phyloP scores from a whole-genome alignment of 53 echinoderm and acorn worm genomes.

The Glandiceps talaboti region DNA sequence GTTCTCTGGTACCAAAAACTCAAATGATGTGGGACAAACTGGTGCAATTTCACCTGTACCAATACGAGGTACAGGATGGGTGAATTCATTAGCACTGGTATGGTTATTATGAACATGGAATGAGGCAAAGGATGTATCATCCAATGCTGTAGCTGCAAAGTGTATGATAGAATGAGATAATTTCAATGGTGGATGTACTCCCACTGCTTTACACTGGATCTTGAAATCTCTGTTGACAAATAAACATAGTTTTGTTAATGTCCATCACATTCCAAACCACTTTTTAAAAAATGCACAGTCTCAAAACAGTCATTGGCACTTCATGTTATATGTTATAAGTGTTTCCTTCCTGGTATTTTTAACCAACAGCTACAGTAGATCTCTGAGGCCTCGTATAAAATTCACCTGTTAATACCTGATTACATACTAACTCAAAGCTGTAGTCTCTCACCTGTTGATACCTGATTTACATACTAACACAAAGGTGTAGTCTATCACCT shows the following conservation, averaged over 20 bases:
- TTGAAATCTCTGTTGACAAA: slow-evolving; percentile 64
- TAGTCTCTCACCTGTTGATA: slow-evolving; percentile 90
- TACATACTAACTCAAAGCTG: slow-evolving; percentile 26
- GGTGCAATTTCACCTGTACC: slow-evolving; percentile 83
- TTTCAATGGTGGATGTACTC: slow-evolving; percentile 87
- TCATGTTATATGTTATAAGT: too few species aligned
- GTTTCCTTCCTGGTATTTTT: too few species aligned
- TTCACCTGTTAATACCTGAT: slow-evolving; percentile 82
- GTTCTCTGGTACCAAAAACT: slow-evolving; percentile 69
- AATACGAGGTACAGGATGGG: slow-evolving; percentile 86
- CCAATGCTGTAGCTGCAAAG: slow-evolving; percentile 86
- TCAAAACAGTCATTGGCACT: too few species aligned
- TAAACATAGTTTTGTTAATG: too few species aligned
- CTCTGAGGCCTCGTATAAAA: slow-evolving; percentile 82
- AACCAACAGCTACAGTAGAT: too few species aligned
- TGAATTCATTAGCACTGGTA: slow-evolving; percentile 91
- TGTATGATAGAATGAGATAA: slow-evolving; percentile 86
- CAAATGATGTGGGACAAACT: slow-evolving; percentile 90
- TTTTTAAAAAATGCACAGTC: too few species aligned
- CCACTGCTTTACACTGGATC: slow-evolving; percentile 73
- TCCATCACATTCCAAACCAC: too few species aligned
- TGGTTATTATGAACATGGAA: slow-evolving; percentile 67
- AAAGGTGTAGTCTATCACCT: slow-evolving; percentile 69
- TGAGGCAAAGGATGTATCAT: slow-evolving; percentile 57
- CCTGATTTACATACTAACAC: slow-evolving; percentile 90